These are phyloP conservation scores for Epinephelus lanceolatus DNA, from an alignment of 2,113 vertebrate species.

Conservation along the genomic window DNA sequence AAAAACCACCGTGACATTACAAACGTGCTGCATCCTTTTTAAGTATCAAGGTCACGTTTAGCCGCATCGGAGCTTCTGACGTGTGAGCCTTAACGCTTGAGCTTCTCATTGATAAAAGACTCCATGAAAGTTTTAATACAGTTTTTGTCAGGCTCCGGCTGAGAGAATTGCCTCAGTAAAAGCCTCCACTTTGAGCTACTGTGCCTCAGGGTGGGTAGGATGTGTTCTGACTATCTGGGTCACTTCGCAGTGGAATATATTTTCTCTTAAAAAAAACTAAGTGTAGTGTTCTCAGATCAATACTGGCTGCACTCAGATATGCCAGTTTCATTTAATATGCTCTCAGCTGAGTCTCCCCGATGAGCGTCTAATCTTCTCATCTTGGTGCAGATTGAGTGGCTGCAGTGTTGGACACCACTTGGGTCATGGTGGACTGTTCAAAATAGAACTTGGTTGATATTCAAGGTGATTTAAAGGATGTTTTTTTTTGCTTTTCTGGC, in stretches of 20 bases:
- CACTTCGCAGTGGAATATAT: conserved; percentile 77
- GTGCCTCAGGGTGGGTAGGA: conserved; percentile 68
- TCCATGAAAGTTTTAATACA: conserved; percentile 65
- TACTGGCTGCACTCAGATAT: conserved; percentile 57
- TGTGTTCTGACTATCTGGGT: conserved; percentile 80
- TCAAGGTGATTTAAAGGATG: conserved; percentile 44
- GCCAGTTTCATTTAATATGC: conserved; percentile 76
- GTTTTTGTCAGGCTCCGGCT: conserved; percentile 46
- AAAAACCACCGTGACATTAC: background rate
- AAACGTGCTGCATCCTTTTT: background rate
- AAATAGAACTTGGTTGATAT: conserved; percentile 44
- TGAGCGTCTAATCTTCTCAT: conserved; percentile 62
- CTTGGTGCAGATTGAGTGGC: conserved; percentile 52
- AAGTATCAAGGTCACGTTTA: conserved; percentile 19
- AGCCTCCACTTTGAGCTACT: conserved; percentile 69
- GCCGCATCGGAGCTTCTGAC: conserved; percentile 8
- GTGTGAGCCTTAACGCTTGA: conserved; percentile 11
- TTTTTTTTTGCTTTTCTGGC: conserved; percentile 24
- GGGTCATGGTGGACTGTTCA: conserved; percentile 17
- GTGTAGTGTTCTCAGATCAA: conserved; percentile 72
- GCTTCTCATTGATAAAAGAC: conserved; percentile 51
- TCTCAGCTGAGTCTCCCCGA: conserved; percentile 62
- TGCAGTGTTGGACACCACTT: conserved; percentile 34
- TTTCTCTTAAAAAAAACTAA: conserved; percentile 55
- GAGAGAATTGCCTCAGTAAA: conserved; percentile 64